Evolutionary conservation across 1,140 invertebrate species (phyloP).

Genomic region (Periplaneta americana): DNA sequence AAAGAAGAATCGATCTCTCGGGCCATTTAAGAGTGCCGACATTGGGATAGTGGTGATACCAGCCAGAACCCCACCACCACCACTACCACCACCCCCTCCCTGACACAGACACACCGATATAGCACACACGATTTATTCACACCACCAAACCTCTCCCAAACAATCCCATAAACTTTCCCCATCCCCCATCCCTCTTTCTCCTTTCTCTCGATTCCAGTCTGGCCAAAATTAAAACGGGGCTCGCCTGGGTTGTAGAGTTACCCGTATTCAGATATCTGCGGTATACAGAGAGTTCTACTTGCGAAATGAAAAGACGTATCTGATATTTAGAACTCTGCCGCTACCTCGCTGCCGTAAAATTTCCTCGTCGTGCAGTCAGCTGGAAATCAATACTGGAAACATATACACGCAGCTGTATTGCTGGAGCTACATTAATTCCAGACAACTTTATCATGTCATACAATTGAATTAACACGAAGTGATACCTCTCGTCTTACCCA

Average conservation of each 20-base stretch:
- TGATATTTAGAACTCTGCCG: too few relatives aligned
- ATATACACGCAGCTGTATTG: too few relatives aligned
- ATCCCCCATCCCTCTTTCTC: too few relatives aligned
- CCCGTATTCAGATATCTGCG: background rate
- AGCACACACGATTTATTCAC: background rate
- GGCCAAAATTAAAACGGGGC: background rate
- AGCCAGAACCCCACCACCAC: background rate
- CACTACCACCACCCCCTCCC: too few relatives aligned
- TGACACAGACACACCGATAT: background rate
- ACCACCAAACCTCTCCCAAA: background rate
- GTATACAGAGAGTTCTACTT: background rate
- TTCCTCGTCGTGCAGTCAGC: background rate
- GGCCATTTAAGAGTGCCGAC: background rate
- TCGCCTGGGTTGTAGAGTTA: background rate
- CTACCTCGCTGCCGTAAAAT: background rate
- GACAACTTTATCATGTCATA: background rate
- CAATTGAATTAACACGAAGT: too few relatives aligned
- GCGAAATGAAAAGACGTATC: background rate
- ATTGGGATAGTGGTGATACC: background rate
- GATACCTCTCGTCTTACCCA: too few relatives aligned
- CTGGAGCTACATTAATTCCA: background rate
- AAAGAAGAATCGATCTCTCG: background rate
- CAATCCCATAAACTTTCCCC: background rate
- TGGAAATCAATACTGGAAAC: background rate
- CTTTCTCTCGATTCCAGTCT: background rate